Percentiles rank a stretch among this genome's conserved stretches.
These are phyloP conservation scores for Spisula subtruncata DNA, from an alignment of 2,888 invertebrate species.

Conservation along the genomic window DNA sequence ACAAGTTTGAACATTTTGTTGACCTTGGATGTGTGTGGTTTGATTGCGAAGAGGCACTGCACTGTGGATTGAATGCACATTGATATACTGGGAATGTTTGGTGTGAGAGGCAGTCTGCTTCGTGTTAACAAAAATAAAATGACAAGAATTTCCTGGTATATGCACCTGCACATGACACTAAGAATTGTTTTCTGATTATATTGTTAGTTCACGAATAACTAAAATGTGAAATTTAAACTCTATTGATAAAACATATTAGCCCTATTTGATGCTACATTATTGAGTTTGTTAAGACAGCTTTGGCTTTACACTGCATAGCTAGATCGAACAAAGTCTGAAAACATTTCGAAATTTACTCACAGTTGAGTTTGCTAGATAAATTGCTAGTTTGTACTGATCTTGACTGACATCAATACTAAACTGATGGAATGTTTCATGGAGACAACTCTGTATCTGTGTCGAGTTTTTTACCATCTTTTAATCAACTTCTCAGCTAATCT, in stretches of 20 bases:
- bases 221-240: neutral
- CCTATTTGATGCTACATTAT: too few species aligned
- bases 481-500: constrained; percentile 26
- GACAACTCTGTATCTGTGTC: neutral
- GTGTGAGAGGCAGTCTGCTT: neutral
- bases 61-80: neutral
- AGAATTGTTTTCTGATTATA: neutral
- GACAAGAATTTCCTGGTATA: neutral
- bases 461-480: constrained; percentile 20
- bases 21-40: neutral
- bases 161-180: neutral
- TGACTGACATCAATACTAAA: neutral
- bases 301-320: too few species aligned
- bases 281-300: too few species aligned
- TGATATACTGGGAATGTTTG: neutral
- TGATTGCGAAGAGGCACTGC: neutral
- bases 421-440: neutral
- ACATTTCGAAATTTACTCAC: neutral
- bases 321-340: neutral
- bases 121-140: neutral
- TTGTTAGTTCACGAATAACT: neutral
- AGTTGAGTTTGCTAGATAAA: neutral
- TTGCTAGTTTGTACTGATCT: neutral
- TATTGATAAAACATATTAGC: too few species aligned
- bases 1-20: neutral